Base-by-base conservation (phyloP, 2,113 vertebrate genomes). In the Pampusana beccarii region DNA sequence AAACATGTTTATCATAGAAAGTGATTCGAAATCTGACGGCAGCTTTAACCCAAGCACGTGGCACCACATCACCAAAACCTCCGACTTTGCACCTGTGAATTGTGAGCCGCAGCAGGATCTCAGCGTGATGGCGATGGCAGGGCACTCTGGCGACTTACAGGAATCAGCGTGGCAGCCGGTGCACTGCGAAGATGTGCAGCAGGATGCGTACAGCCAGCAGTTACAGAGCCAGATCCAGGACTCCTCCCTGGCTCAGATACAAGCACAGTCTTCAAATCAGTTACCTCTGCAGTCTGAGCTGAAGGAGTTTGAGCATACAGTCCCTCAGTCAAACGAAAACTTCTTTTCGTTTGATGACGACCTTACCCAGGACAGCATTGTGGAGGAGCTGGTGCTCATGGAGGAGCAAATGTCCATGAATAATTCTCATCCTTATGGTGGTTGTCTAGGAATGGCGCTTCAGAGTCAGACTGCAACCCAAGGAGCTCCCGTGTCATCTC, bases 381-480 rank as follows among this genome's bases (percentile, higher is more conserved):
- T 99, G 90, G 99, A 99, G 97, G 99, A 99, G 96, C 97, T 99
- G 93, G 99, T 99, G 92, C 99, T 99, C 94, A 99, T 99, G 99
- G 99, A 99, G 91, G 99, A 99, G 97, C 99, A 99, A 86, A 99
- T 99, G 99, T 99, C 99, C 34, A 97, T 99, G 91, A 99, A 98
- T 92, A 98, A 94, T 90, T 97, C 99, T 69, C 99, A 99, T 95
- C 91, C 98, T 73, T 99, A 99, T 0, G 79, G 98, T 34, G 93
- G 96, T 86, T 98, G 98, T 92, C 98, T 99, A 26, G 99, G 99
- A 34, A 98, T 98, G 94, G 44, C 98, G 6, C 94, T 99, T 56
- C 99, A 98, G 92, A 97, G 93, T 88, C 99, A 98, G 73, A 97
- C 98, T 3, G 38, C 98, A 29, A 91, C 94, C 50, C 98, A 98